Evolutionary conservation across 2,797 vertebrate genomes (phyloP), one percentile per base, ranked within the genome.

Genomic region (Semaprochilodus insignis): DNA sequence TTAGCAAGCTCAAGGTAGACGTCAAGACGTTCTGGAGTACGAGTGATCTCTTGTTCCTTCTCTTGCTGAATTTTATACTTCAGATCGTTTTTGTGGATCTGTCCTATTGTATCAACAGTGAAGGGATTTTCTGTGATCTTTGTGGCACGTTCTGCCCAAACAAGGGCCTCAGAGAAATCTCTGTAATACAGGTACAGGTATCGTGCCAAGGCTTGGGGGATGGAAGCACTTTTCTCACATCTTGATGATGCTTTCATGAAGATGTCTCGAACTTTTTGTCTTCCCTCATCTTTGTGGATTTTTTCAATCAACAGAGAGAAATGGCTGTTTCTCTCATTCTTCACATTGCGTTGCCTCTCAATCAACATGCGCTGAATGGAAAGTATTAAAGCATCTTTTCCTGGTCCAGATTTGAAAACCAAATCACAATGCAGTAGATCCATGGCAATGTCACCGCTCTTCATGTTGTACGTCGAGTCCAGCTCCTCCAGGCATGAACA

Each of bases 231-330:
- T 21, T 51, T 74, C 17, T 74, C 5, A 66, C 52, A 74, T 4
- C 79, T 21, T 65, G 4, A 2, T 0, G 60, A 63, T 0, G 79
- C 70, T 8, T 2, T 62, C 0, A 2, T 40, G 62, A 81, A 74
- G 0, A 81, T 81, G 0, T 74, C 3, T 27, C 52, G 59, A 1
- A 54, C 54, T 74, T 66, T 81, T 67, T 67, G 65, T 6, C 65
- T 65, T 65, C 14, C 63, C 25, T 65, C 65, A 67, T 67, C 34
- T 67, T 34, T 40, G 34, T 36, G 31, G 31, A 67, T 40, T 36
- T 34, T 40, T 40, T 92, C 90, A 55, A 95, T 85, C 71, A 96
- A 81, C 4, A 89, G 90, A 44, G 95, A 95, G 91, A 96, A 96
- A 71, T 90, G 85, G 0, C n/a, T 92, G 66, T 95, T 91, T 81